These are phyloP conservation scores for Gymnorhina tibicen DNA, from an alignment of 2,113 vertebrate species.

Conservation along the genomic window DNA sequence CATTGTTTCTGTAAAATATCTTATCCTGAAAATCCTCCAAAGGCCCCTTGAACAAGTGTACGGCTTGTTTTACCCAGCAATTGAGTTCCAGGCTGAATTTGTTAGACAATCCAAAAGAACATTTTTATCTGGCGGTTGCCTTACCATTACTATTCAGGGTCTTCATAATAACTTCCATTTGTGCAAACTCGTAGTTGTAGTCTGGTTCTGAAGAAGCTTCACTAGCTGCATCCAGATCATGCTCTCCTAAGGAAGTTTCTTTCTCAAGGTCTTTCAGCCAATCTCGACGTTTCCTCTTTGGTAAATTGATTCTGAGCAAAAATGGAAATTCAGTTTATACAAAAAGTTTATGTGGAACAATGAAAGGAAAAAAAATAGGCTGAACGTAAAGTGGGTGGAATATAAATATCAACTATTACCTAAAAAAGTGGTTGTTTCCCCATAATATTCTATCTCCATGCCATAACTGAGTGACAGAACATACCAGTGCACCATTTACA, in stretches of 20 bases:
- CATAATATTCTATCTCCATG: conserved; percentile 96
- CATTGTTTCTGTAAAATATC: neutral
- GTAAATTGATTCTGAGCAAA: conserved; percentile 86
- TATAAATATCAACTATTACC: conserved; percentile 69
- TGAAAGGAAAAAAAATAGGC: neutral
- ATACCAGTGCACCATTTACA: conserved; percentile 88
- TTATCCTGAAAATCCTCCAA: neutral
- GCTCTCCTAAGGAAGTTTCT: conserved; percentile 81
- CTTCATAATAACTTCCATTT: conserved; percentile 99
- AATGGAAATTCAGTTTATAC: neutral
- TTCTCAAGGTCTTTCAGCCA: conserved; percentile 91
- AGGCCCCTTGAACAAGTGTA: neutral
- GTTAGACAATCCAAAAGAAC: neutral
- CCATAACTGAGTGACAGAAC: conserved; percentile 87
- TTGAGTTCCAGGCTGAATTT: neutral
- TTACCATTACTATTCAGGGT: conserved; percentile 93
- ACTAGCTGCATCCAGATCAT: conserved; percentile 90
- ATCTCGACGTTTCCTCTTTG: conserved; percentile 91
- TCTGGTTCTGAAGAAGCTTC: conserved; percentile 98
- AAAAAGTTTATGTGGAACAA: neutral
- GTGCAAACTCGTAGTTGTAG: conserved; percentile 97
- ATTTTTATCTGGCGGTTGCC: neutral
- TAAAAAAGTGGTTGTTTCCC: conserved; percentile 99
- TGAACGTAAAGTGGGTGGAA: neutral
- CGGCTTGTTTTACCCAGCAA: neutral